Conservation (phyloP, 2,113 vertebrate genomes). For the Hassar affinis region DNA sequence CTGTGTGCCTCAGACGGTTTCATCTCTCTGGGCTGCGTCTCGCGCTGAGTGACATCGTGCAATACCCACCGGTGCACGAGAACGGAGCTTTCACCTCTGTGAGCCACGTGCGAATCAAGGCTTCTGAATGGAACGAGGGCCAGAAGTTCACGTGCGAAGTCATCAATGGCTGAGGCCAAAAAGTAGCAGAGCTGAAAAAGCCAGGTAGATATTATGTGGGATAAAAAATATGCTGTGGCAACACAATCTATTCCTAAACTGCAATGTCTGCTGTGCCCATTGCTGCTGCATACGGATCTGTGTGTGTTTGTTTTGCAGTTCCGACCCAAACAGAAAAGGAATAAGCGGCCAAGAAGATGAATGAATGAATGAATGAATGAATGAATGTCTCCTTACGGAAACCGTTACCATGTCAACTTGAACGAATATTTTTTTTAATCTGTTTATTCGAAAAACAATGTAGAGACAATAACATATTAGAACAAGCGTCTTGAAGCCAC, state of each 20-base stretch:
- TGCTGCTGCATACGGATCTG: slow-evolving; percentile 61
- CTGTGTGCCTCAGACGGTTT: slow-evolving; percentile 25
- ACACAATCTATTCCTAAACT: slow-evolving; percentile 2
- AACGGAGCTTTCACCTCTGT: slow-evolving; percentile 31
- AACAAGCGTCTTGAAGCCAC: too few relatives aligned
- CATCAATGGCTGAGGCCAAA: accelerated
- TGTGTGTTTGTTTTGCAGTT: slow-evolving; percentile 66
- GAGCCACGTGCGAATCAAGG: slow-evolving; percentile 54
- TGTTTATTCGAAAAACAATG: too few relatives aligned
- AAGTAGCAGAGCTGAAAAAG: neutral
- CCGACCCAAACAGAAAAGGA: too few relatives aligned
- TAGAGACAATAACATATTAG: too few relatives aligned
- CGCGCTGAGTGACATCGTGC: neutral
- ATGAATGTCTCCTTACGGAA: too few relatives aligned
- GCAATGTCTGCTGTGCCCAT: slow-evolving; percentile 9
- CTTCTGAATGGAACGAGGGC: accelerated
- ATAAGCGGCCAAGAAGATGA: too few relatives aligned
- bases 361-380: too few relatives aligned
- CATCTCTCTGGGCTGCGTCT: slow-evolving; percentile 60
- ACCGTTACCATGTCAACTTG: too few relatives aligned
- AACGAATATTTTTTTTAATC: too few relatives aligned
- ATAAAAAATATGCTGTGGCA: slow-evolving; percentile 27
- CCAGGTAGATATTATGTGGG: neutral
- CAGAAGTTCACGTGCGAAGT: slow-evolving; percentile 52
- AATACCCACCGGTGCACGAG: slow-evolving; percentile 18